These are phyloP conservation scores for Myrmecophaga tridactyla DNA, from an alignment of 2,113 vertebrate species.

Conservation along the genomic window DNA sequence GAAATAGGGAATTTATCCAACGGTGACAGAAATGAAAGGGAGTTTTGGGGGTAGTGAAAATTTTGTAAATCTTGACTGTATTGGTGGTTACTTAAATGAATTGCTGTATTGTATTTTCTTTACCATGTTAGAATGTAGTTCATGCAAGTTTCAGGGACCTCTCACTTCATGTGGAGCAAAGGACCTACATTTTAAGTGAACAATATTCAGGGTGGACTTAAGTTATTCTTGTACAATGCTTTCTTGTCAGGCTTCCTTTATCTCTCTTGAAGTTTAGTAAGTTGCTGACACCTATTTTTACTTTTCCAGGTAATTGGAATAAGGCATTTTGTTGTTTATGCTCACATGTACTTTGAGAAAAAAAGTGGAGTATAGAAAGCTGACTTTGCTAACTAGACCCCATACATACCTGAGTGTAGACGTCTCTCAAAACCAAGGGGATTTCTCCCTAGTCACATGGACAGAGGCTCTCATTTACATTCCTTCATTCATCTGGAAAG, in stretches of 20 bases:
- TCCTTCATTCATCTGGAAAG: neutral
- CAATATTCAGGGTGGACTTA: neutral
- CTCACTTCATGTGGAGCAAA: neutral
- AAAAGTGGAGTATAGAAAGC: neutral
- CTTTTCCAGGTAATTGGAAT: neutral
- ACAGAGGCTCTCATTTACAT: neutral
- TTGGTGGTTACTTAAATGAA: neutral
- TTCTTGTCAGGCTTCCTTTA: neutral
- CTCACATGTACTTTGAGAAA: neutral
- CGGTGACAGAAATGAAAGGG: neutral
- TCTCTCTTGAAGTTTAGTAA: neutral
- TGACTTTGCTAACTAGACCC: neutral
- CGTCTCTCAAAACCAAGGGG: neutral
- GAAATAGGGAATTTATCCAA: neutral
- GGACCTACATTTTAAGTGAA: neutral
- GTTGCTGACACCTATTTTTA: neutral
- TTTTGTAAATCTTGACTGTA: neutral
- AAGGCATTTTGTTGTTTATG: neutral
- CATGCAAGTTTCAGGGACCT: neutral
- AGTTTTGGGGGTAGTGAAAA: fast-evolving
- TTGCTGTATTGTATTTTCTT: neutral
- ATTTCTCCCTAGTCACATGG: neutral
- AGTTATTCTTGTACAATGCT: neutral
- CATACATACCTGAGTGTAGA: neutral
- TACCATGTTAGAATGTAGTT: neutral